phyloP scores from a whole-genome alignment of 2,888 invertebrate species.

The Carabus problematicus region DNA sequence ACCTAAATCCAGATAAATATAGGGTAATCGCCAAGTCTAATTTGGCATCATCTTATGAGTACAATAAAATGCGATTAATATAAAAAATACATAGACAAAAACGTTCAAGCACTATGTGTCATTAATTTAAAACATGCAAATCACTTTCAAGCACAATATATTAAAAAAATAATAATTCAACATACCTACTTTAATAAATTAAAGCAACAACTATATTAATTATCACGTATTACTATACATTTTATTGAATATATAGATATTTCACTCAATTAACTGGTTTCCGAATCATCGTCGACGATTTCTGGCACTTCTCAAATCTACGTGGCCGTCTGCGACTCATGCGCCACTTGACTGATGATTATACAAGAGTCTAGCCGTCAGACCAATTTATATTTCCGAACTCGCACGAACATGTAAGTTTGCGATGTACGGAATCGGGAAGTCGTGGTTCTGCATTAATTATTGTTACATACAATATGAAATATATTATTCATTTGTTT shows the following conservation, averaged over 20 bases:
- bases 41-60: neutral
- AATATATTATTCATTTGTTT: too few species aligned
- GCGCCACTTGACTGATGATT: constrained; percentile 39
- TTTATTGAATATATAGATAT: constrained; percentile 26
- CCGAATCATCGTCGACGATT: constrained; percentile 41
- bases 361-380: too few species aligned
- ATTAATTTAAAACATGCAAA: constrained; percentile 39
- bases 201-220: constrained; percentile 28
- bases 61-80: neutral
- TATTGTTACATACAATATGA: too few species aligned
- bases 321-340: constrained; percentile 38
- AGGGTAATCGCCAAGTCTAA: neutral
- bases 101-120: constrained; percentile 34
- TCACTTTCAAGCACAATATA: constrained; percentile 23
- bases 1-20: constrained; percentile 29
- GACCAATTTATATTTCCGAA: too few species aligned
- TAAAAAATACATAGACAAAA: neutral
- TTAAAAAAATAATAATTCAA: constrained; percentile 8
- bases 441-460: too few species aligned
- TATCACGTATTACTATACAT: constrained; percentile 42
- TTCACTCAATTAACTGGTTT: constrained; percentile 27
- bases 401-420: too few species aligned
- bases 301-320: constrained; percentile 42
- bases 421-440: too few species aligned
- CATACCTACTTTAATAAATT: constrained; percentile 34